phyloP scores from a whole-genome alignment of 2,113 vertebrate genomes.

The Grallaria varia region DNA sequence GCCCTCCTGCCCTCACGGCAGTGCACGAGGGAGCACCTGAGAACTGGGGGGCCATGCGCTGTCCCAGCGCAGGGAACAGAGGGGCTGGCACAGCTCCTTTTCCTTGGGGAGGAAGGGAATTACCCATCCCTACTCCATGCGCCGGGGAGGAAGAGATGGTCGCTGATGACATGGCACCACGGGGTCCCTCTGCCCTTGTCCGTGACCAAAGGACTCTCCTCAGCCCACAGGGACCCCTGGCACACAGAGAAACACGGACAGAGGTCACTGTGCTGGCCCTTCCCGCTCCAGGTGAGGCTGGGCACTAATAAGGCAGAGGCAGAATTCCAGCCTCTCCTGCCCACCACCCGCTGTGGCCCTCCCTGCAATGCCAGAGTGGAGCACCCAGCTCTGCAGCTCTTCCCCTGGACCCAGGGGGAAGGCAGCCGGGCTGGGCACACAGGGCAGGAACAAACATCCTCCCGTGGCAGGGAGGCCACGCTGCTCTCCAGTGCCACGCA shows the following conservation, averaged over 20 bases:
- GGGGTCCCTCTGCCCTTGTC: not conserved
- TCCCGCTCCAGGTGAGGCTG: not conserved
- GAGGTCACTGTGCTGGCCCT: not conserved
- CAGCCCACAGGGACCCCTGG: not conserved
- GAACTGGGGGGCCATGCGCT: not conserved
- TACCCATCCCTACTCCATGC: not conserved
- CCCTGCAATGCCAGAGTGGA: rapidly evolving
- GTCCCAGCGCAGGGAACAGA: rapidly evolving
- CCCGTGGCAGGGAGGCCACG: rapidly evolving
- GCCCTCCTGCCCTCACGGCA: not conserved
- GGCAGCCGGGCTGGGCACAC: rapidly evolving
- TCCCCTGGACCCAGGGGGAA: not conserved
- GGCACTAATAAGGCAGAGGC: rapidly evolving
- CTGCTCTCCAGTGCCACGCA: not conserved
- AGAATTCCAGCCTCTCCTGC: not conserved
- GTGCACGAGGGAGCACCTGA: not conserved
- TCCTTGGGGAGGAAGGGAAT: not conserved
- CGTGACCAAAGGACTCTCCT: not conserved
- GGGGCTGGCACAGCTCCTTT: not conserved
- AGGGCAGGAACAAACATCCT: not conserved
- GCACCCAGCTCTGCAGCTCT: not conserved
- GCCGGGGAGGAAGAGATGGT: not conserved
- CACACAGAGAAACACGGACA: rapidly evolving
- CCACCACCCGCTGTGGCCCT: not conserved
- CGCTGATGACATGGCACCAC: rapidly evolving